Conservation (phyloP, 23 tunicate genomes). For the Oikopleura dioica region DNA sequence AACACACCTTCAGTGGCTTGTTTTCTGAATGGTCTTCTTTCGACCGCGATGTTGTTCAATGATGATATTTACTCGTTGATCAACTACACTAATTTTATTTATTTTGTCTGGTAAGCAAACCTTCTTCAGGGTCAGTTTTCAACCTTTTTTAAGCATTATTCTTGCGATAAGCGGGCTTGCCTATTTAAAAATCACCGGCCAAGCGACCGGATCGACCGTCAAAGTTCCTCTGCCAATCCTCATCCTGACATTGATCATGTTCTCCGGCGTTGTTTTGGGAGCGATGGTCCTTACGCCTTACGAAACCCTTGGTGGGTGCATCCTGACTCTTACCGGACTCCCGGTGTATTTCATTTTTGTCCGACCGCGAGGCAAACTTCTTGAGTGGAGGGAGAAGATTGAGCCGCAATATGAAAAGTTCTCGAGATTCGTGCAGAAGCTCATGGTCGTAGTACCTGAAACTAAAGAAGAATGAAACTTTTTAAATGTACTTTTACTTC, state of each 20-base stretch:
- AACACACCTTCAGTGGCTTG: conserved; percentile 15
- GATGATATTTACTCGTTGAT: conserved; percentile 24
- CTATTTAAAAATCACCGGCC: not conserved
- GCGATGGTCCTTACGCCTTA: not conserved
- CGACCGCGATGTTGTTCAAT: conserved; percentile 18
- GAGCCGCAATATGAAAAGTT: not conserved
- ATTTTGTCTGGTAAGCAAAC: too few relatives aligned
- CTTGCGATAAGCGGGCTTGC: not conserved
- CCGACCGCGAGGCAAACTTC: not conserved
- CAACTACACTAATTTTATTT: conserved; percentile 22
- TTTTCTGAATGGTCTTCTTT: conserved; percentile 13
- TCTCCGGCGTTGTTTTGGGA: not conserved
- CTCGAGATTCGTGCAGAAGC: not conserved
- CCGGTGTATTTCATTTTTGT: conserved; percentile 23
- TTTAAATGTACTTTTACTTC: too few relatives aligned
- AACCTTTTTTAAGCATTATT: not conserved
- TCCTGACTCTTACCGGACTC: conserved; percentile 16
- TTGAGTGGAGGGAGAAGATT: not conserved
- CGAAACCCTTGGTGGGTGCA: not conserved
- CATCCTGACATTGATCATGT: not conserved
- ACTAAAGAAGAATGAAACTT: not conserved
- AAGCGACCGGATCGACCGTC: not conserved
- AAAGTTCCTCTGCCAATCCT: not conserved
- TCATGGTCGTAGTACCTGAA: not conserved
- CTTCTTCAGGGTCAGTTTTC: too few relatives aligned